Conservation (phyloP, 2,113 vertebrate species). For the Geococcyx californianus region DNA sequence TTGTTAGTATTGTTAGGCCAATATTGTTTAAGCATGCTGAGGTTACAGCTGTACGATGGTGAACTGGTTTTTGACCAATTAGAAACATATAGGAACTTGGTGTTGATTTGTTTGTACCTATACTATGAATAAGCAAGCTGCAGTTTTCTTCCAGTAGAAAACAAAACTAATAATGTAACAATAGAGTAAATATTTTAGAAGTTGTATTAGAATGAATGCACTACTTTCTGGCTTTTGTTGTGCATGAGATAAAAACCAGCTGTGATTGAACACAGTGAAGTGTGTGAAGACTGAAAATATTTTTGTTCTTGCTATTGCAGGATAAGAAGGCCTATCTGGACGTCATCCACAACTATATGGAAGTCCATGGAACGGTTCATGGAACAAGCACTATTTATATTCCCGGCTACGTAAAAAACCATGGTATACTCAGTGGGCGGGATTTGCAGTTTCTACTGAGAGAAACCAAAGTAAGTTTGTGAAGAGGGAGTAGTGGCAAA, state of each 20-base stretch:
- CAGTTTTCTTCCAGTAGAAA: background rate
- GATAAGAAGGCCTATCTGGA: slow-evolving; percentile 95
- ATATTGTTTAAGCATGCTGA: background rate
- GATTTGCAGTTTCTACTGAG: slow-evolving; percentile 96
- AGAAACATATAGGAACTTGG: background rate
- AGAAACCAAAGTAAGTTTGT: slow-evolving; percentile 85
- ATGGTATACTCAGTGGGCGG: slow-evolving; percentile 94
- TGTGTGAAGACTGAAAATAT: background rate
- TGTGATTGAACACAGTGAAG: background rate
- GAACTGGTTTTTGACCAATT: background rate
- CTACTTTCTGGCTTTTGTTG: background rate
- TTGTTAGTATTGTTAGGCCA: background rate
- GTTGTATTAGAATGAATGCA: background rate
- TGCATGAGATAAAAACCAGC: background rate
- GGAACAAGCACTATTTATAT: slow-evolving; percentile 92
- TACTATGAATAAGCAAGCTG: background rate
- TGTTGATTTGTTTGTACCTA: background rate
- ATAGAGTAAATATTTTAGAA: background rate
- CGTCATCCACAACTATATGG: slow-evolving; percentile 93
- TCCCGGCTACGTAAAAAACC: slow-evolving; percentile 93
- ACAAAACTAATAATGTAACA: background rate
- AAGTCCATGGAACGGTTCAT: slow-evolving; percentile 95
- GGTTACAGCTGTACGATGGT: background rate
- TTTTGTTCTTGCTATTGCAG: slow-evolving; percentile 69
- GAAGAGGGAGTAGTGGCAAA: background rate